A percentile compares a stretch with the other conserved stretches of the same genome.
Conservation (phyloP, 2,888 invertebrate genomes). For the Nomada flava region DNA sequence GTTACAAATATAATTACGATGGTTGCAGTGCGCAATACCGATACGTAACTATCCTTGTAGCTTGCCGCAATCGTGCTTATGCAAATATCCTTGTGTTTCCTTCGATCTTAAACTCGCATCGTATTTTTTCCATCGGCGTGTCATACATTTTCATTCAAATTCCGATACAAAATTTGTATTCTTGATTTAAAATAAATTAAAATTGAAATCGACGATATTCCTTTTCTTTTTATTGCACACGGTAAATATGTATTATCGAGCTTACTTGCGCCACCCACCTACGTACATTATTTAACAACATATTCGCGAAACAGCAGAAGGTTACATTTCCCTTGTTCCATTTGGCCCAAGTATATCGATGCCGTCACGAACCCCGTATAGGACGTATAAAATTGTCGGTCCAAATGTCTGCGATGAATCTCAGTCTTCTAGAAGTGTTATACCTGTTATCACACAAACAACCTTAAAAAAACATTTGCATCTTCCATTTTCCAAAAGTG, state of each 20-base stretch:
- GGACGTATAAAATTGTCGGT: neutral
- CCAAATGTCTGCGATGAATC: neutral
- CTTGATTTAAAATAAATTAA: too few relatives aligned
- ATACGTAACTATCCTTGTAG: slow-evolving; percentile 57
- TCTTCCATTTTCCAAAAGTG: too few relatives aligned
- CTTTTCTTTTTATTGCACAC: neutral
- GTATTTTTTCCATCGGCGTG: slow-evolving; percentile 7
- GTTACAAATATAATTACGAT: slow-evolving; percentile 54
- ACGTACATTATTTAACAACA: neutral
- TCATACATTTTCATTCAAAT: neutral
- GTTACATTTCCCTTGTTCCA: slow-evolving; percentile 28
- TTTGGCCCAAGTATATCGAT: slow-evolving; percentile 14
- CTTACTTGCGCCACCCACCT: neutral
- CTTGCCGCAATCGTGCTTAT: slow-evolving; percentile 59
- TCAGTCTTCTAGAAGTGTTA: neutral
- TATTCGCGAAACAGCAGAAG: slow-evolving; percentile 14
- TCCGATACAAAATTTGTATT: too few relatives aligned
- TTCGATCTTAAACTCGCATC: slow-evolving; percentile 32
- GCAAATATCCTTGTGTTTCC: slow-evolving; percentile 54
- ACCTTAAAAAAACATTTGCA: too few relatives aligned
- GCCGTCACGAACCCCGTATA: slow-evolving; percentile 1
- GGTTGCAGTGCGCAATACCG: slow-evolving; percentile 44
- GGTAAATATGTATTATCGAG: neutral
- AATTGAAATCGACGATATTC: too few relatives aligned
- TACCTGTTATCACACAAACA: too few relatives aligned